These are phyloP conservation scores for Peucedramus taeniatus DNA, from an alignment of 2,113 vertebrate genomes.

Conservation along the genomic window DNA sequence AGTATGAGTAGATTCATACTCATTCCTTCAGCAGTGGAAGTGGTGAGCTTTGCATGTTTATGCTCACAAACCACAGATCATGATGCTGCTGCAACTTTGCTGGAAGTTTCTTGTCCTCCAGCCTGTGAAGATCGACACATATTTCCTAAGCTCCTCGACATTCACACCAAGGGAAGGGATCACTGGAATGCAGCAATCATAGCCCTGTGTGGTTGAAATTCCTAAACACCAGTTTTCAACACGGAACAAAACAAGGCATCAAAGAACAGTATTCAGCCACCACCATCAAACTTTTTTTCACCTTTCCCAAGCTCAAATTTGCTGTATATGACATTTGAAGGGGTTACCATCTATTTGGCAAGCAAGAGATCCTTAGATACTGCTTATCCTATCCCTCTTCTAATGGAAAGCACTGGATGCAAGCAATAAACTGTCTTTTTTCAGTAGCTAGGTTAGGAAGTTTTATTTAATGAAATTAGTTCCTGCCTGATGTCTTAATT, in stretches of 20 bases:
- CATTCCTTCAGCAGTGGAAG: not conserved
- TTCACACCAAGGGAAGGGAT: not conserved
- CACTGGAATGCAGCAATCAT: not conserved
- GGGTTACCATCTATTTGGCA: not conserved
- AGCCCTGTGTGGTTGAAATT: not conserved
- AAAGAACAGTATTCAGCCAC: not conserved
- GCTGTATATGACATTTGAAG: not conserved
- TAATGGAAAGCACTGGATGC: not conserved
- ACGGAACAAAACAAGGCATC: not conserved
- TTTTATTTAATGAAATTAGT: not conserved
- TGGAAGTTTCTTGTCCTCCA: not conserved
- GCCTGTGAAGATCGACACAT: accelerated
- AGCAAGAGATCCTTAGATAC: not conserved
- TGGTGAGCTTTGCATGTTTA: accelerated
- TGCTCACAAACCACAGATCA: not conserved
- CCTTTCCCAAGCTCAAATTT: not conserved
- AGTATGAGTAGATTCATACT: not conserved
- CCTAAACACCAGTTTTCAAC: not conserved
- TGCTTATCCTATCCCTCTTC: not conserved
- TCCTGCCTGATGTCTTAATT: not conserved
- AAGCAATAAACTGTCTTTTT: not conserved
- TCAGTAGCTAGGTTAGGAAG: not conserved
- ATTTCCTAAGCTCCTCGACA: not conserved
- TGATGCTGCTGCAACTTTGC: not conserved
- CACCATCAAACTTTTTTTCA: not conserved